Evolutionary conservation across 2,888 invertebrate genomes (phyloP).

Genomic region (Aleiodes testaceus): DNA sequence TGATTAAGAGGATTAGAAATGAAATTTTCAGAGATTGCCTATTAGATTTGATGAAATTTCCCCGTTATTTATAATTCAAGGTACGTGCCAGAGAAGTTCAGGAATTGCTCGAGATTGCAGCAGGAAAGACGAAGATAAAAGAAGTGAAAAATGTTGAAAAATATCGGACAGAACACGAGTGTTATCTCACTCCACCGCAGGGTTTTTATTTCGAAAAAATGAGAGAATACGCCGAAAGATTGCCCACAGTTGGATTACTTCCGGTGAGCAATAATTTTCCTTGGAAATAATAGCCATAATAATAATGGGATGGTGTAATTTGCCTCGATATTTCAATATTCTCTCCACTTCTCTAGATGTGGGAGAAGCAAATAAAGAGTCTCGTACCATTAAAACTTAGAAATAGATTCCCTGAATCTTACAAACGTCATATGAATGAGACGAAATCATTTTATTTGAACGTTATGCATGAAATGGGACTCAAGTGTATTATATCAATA

Average conservation of each 20-base stretch:
- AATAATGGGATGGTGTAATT: not conserved
- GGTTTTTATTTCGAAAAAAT: constrained; percentile 56
- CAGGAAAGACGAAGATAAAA: constrained; percentile 49
- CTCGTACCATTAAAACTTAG: constrained; percentile 77
- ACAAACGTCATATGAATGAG: constrained; percentile 76
- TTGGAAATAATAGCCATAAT: not conserved
- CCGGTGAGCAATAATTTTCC: constrained; percentile 53
- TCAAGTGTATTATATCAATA: constrained; percentile 78
- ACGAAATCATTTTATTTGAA: constrained; percentile 64
- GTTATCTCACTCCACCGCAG: constrained; percentile 50
- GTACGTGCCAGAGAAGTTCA: constrained; percentile 49
- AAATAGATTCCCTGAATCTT: constrained; percentile 75
- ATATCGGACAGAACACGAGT: constrained; percentile 46
- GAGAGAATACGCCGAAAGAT: constrained; percentile 56
- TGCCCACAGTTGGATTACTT: constrained; percentile 58
- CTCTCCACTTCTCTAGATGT: constrained; percentile 54
- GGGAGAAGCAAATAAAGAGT: constrained; percentile 77
- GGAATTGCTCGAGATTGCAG: constrained; percentile 51
- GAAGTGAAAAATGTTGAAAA: constrained; percentile 44
- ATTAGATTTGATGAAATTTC: constrained; percentile 10
- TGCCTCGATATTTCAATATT: not conserved
- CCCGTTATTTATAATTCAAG: constrained; percentile 38
- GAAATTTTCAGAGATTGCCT: not conserved
- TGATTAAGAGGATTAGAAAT: not conserved
- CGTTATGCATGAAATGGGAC: constrained; percentile 75